Base-by-base conservation (phyloP, 2,797 vertebrate genomes). In the Aythya fuligula region DNA sequence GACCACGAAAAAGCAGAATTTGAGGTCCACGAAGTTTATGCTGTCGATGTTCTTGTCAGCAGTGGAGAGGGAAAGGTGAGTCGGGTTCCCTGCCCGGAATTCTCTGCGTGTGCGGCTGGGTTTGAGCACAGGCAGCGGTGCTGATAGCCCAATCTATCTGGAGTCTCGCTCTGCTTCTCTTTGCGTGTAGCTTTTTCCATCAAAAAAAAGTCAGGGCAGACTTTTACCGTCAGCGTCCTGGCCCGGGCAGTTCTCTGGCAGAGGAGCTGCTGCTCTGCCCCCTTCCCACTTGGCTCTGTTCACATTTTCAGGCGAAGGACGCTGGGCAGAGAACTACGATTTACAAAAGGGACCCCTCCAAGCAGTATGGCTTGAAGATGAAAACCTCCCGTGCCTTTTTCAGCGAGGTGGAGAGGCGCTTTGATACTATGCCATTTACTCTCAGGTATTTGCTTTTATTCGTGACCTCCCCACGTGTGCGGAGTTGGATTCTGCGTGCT, bases 1-100 rank as follows among this genome's bases (percentile, higher is more conserved):
- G 99, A 99, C 98, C 99, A 99, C 8, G 99, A 99, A 97, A 99
- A 99, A 94, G 99, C 99, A 5, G 99, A 99, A 92, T 99, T 99
- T 95, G 99, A 99, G 97, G 99, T 99, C 83, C 99, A 99, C 62
- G 99, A 99, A 97, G 99, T 99, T 38, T 99, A 99, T 30, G 99
- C 99, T 36, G 99, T 99, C 51, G 99, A 99, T 62, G 99, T 99
- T 91, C 99, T 99, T 0, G 97, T 99, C 97, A 99, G 99, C 98
- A 99, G 99, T 27, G 99, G 99, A 96, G 99, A 99, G 95, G 99
- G 99, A n/a, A 99, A 99, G 98, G 99, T 99, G 79, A 98, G 97
- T 57, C 25, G 8, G 1, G 51, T 43, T 25, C 32, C 43, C 38
- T 1, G 36, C 34, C 17, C 5, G 13, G 17, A 6, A 8, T 14